Evolutionary conservation across 35 echinoderm and acorn worm species (phyloP), one percentile per base, ranked within the genome.

Genomic region (Heliocidaris tuberculata): DNA sequence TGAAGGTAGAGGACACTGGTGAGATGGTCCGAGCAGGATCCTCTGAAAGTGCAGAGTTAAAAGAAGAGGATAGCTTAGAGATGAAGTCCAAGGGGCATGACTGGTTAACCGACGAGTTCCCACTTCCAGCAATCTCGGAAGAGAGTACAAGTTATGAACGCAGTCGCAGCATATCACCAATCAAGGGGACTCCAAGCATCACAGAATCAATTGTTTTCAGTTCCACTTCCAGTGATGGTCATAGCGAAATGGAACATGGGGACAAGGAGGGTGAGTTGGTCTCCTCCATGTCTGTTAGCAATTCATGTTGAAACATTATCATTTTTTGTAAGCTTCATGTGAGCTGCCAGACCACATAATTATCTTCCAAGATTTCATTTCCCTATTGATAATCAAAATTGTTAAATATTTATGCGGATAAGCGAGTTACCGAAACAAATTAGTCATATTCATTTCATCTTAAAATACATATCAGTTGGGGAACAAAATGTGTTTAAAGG

Each of bases 1-100:
- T 99, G 54, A 97, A 97, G 47, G 78, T 99, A 17, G 98, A 99
- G 95, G 98, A 99, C 60, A 97, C 98, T 11, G 98, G 98, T 31
- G 95, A 97, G 93, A 97, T 86, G 21, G 32, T 78, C 2, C 49
- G 86, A 13, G 31, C 30, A 5, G 89, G 47, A 70, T 13, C 48
- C 30, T 32, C 13, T 15, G 86, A 29, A 10, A 54, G 85, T 49
- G 78, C 86, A 35, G 31, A 61, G 32, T 10, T 94, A 8, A 30
- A 12, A 7, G 88, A 96, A 30, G 87, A 89, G 87, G 94, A 93
- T 9, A 48, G n/a, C 15, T 47, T 59, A 31, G 94, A 93, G 17
- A 24, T 94, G 12, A 31, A 86, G n/a, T 9, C 47, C 6, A 94
- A 97, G 30, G 60, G 95, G 42, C 71, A 85, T 50, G 96, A 96